Evolutionary conservation across 1,140 invertebrate species (phyloP).

Genomic region (Aphaenogaster ashmeadi): DNA sequence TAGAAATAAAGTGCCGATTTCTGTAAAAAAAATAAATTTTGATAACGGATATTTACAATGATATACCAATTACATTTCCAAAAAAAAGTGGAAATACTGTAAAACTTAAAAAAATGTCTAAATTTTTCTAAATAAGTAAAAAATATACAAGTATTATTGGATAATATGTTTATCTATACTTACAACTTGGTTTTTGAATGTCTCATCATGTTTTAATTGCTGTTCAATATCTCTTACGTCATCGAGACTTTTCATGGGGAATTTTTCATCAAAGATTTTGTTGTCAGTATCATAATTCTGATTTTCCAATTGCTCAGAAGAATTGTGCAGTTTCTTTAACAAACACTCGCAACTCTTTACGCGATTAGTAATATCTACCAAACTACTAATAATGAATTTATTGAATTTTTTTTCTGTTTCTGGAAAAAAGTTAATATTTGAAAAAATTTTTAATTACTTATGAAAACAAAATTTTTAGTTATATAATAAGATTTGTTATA

Average conservation of each 20-base stretch:
- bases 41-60: too few species aligned
- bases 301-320: constrained; percentile 18
- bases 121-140: background rate
- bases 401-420: constrained; percentile 8
- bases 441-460: constrained; percentile 3
- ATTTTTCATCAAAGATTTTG: constrained; percentile 15
- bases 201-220: constrained; percentile 8
- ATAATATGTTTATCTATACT: background rate
- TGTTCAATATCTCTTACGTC: constrained; percentile 1
- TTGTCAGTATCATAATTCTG: background rate
- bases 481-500: background rate
- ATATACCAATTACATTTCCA: too few species aligned
- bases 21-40: constrained; percentile 27
- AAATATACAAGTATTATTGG: background rate
- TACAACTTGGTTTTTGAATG: constrained; percentile 20
- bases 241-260: constrained; percentile 8
- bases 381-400: background rate
- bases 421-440: background rate
- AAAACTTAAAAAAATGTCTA: background rate
- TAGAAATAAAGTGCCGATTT: constrained; percentile 10
- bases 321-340: background rate
- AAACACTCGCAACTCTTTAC: constrained; percentile 4
- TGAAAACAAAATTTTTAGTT: background rate
- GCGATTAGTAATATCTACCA: constrained; percentile 7
- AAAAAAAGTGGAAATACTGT: too few species aligned